phyloP scores from a whole-genome alignment of 2,888 invertebrate species.

The Ectobius pallidus region DNA sequence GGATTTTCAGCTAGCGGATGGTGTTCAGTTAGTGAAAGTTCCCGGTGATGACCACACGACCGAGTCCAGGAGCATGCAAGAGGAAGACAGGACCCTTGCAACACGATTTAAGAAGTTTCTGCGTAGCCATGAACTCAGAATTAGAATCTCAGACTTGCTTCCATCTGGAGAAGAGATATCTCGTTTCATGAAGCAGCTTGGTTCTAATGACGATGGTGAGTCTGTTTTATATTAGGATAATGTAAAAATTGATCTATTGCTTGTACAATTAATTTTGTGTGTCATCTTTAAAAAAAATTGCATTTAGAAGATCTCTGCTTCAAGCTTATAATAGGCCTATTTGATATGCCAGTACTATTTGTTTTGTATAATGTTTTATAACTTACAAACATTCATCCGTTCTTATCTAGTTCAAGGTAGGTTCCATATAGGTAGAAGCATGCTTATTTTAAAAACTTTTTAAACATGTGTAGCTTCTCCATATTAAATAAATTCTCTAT shows the following conservation, averaged over 20 bases:
- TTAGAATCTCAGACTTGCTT: constrained; percentile 72
- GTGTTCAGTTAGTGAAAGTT: constrained; percentile 65
- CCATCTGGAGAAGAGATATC: constrained; percentile 63
- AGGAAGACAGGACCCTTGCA: constrained; percentile 56
- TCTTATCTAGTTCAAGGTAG: too few relatives aligned
- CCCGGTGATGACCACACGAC: neutral
- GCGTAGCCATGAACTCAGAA: constrained; percentile 73
- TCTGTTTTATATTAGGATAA: constrained; percentile 41
- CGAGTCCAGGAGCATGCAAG: constrained; percentile 55
- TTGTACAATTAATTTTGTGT: neutral
- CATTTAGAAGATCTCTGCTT: too few relatives aligned
- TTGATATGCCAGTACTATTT: too few relatives aligned
- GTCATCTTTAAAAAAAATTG: too few relatives aligned
- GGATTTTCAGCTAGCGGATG: constrained; percentile 63
- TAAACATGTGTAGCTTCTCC: too few relatives aligned
- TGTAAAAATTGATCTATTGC: neutral
- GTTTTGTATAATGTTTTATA: too few relatives aligned
- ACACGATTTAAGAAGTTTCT: constrained; percentile 70
- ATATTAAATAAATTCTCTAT: too few relatives aligned
- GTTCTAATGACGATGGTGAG: constrained; percentile 58
- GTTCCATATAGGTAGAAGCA: too few relatives aligned
- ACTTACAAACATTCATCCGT: too few relatives aligned
- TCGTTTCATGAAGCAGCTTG: constrained; percentile 54
- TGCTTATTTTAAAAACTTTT: too few relatives aligned
- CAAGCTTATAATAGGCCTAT: too few relatives aligned